phyloP scores from a whole-genome alignment of 23 tunicate species.

The Halocynthia aurantium region DNA sequence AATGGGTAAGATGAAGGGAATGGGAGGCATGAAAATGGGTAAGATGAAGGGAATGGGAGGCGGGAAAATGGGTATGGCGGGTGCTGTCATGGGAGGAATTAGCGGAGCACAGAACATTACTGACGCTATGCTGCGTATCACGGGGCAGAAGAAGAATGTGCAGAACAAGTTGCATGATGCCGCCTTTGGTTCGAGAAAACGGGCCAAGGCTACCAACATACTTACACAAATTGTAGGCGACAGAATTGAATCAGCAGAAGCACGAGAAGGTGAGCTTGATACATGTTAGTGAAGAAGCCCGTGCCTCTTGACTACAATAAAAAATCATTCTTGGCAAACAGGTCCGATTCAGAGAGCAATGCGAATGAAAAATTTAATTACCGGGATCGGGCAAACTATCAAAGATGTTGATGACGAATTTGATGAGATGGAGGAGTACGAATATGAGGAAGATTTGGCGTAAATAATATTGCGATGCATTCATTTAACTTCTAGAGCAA shows the following conservation, averaged over 20 bases:
- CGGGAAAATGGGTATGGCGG: constrained; percentile 38
- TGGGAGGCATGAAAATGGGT: constrained; percentile 12
- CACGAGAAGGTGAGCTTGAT: not conserved
- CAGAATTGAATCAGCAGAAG: not conserved
- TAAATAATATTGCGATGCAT: no score
- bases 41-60: constrained; percentile 3
- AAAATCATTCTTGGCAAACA: not conserved
- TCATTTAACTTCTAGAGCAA: no score
- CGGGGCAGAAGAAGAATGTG: constrained; percentile 60
- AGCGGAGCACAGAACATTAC: constrained; percentile 60
- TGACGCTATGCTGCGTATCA: constrained; percentile 58
- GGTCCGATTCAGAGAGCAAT: no score
- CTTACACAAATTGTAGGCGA: constrained; percentile 31
- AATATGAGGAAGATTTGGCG: no score
- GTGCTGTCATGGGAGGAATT: constrained; percentile 33
- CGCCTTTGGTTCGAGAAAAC: constrained; percentile 46
- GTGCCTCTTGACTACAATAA: no score
- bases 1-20: constrained; percentile 20
- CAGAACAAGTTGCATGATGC: constrained; percentile 22
- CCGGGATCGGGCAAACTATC: constrained; percentile 27
- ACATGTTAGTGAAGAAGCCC: no score
- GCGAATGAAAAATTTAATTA: constrained; percentile 14
- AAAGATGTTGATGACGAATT: constrained; percentile 48
- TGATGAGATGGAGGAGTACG: constrained; percentile 44
- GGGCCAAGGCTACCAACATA: constrained; percentile 62